Percentiles rank a stretch among this genome's conserved stretches.
Evolutionary conservation across 1,140 invertebrate species (phyloP).

Genomic region (Chlorops oryzae): DNA sequence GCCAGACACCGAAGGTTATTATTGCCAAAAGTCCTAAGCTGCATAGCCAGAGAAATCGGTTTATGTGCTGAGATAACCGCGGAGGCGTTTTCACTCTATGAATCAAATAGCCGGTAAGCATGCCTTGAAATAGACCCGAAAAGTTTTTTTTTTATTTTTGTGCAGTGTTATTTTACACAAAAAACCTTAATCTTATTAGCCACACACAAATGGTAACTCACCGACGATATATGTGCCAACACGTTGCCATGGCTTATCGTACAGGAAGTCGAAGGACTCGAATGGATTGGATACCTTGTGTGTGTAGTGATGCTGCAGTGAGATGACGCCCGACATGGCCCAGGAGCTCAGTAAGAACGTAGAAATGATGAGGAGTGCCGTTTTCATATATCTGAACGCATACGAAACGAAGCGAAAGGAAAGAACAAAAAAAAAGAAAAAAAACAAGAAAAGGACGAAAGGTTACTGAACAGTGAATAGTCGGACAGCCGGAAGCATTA

Average conservation of each 20-base stretch:
- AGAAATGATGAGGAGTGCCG: slow-evolving; percentile 51
- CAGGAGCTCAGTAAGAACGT: slow-evolving; percentile 65
- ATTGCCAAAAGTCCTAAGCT: slow-evolving; percentile 55
- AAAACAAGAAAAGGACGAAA: no score
- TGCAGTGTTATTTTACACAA: neutral
- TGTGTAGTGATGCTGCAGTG: slow-evolving; percentile 66
- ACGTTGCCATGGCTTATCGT: slow-evolving; percentile 79
- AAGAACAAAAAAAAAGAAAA: no score
- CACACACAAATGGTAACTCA: slow-evolving; percentile 45
- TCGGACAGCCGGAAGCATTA: no score
- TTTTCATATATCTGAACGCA: slow-evolving; percentile 57
- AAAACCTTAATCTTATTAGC: neutral
- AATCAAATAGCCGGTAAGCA: slow-evolving; percentile 67
- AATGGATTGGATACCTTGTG: slow-evolving; percentile 76
- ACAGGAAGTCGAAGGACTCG: slow-evolving; percentile 73
- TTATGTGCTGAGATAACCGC: slow-evolving; percentile 55
- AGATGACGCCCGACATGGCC: slow-evolving; percentile 67
- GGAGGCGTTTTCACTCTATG: slow-evolving; percentile 64
- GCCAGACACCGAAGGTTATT: slow-evolving; percentile 72
- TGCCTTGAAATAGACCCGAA: slow-evolving; percentile 49
- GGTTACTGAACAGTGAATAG: neutral
- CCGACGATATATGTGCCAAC: slow-evolving; percentile 73
- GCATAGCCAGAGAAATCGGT: slow-evolving; percentile 56
- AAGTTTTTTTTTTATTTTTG: neutral
- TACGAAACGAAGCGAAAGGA: slow-evolving; percentile 1